These are phyloP conservation scores for Mimachlamys varia DNA, from an alignment of 2,888 invertebrate species.

Conservation along the genomic window DNA sequence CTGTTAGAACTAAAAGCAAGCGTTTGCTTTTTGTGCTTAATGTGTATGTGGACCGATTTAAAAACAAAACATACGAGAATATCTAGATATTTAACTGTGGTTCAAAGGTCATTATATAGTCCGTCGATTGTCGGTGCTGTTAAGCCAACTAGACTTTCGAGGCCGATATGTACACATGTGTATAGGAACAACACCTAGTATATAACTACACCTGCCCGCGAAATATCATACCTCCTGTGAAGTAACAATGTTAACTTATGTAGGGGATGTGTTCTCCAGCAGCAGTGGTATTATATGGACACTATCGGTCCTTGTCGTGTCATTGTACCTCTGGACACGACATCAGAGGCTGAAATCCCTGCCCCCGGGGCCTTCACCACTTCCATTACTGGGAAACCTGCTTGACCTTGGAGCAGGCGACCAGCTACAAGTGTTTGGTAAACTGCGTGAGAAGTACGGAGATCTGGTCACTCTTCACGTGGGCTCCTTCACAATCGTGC, in stretches of 20 bases:
- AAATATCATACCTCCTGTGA: background rate
- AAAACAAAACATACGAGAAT: too few species aligned
- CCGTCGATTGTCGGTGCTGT: too few species aligned
- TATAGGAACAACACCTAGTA: too few species aligned
- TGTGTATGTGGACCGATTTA: too few species aligned
- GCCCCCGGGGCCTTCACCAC: background rate
- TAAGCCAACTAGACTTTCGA: too few species aligned
- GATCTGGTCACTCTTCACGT: background rate
- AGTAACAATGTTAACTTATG: too few species aligned
- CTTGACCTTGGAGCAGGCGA: background rate
- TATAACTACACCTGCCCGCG: too few species aligned
- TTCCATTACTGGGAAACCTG: background rate
- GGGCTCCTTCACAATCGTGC: background rate
- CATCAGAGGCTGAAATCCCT: background rate
- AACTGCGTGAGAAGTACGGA: background rate
- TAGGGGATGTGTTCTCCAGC: background rate
- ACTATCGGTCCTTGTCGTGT: background rate
- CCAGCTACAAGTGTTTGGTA: background rate
- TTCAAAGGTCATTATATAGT: too few species aligned
- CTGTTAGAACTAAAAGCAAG: too few species aligned
- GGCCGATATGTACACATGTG: background rate
- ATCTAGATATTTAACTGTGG: too few species aligned
- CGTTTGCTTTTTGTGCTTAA: too few species aligned
- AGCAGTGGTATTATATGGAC: background rate
- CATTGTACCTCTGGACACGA: background rate